Base-by-base conservation (phyloP, 2,888 invertebrate genomes). In the Thecophora atra region DNA sequence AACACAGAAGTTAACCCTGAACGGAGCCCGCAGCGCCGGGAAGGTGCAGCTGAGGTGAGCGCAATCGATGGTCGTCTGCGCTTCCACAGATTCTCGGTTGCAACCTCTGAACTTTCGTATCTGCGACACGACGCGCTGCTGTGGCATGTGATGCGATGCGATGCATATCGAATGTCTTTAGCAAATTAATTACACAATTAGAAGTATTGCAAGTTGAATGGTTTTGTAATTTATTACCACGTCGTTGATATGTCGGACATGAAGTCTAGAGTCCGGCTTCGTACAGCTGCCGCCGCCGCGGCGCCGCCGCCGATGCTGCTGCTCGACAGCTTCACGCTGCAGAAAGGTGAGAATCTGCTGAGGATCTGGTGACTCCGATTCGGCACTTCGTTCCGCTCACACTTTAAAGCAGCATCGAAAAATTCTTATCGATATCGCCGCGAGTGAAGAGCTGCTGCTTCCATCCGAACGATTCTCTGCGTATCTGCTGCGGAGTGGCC, bases 401-500 rank as follows among this genome's bases (percentile, higher is more conserved):
- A 56, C 67, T 67, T 66, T 51, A 19, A 28, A 19, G n/a, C 21
- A 64, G 44, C 64, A 42, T 63, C 13, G 7, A 63, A 63, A 63
- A 54, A 54, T 54, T 19, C 28, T 24, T 28, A 58, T 24, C 24
- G 24, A 58, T 58, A 58, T 28, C 47, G 24, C 15, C 13, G 1
- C 58, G 24, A 58, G 2, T 21, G 19, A 47, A n/a, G 15, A 15
- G 51, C 21, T 54, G 67, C 42, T 11, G 8, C 15, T 21, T 63
- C 21, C 28, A 30, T 54, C 19, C 26, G 7, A 47, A 19, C 52
- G 24, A 24, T 37, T 54, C 51, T 52, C 52, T 67, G 54, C 30
- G 54, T 60, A 60, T 44, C 44, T 42, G 58, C 13, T 58, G n/a
- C n/a, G 28, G 26, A 51, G 6, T 77, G 79, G 82, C 83, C 83